These are phyloP conservation scores for Eupsilia transversa DNA, from an alignment of 2,888 invertebrate genomes.

Conservation along the genomic window DNA sequence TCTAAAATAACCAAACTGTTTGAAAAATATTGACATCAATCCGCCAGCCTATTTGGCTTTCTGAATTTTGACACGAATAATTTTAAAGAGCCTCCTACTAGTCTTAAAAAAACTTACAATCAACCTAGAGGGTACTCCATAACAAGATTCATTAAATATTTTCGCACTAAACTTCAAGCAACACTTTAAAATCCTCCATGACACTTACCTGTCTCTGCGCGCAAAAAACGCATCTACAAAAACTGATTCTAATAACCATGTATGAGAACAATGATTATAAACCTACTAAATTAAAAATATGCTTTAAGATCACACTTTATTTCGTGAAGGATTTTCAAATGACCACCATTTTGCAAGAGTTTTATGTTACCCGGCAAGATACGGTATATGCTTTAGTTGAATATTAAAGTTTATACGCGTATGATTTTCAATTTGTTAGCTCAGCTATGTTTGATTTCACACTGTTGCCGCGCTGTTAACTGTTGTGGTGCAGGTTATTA, in stretches of 20 bases:
- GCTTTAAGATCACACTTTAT: neutral
- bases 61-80: neutral
- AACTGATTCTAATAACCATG: neutral
- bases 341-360: conserved; percentile 11
- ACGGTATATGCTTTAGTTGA: conserved; percentile 38
- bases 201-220: conserved; percentile 15
- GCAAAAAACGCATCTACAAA: conserved; percentile 31
- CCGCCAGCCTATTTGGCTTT: neutral
- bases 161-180: conserved; percentile 6
- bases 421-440: conserved; percentile 76
- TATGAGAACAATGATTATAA: conserved; percentile 33
- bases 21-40: neutral
- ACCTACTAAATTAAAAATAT: conserved; percentile 9
- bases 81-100: neutral
- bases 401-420: conserved; percentile 54
- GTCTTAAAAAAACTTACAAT: conserved; percentile 1
- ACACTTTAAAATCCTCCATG: conserved; percentile 15
- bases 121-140: conserved; percentile 11
- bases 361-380: conserved; percentile 50
- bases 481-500: conserved; percentile 53
- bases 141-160: neutral
- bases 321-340: conserved; percentile 2
- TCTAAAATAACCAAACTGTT: neutral
- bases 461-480: conserved; percentile 69
- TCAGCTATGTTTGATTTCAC: conserved; percentile 75